phyloP scores from a whole-genome alignment of 1,140 invertebrate genomes.

The Atta colombica region DNA sequence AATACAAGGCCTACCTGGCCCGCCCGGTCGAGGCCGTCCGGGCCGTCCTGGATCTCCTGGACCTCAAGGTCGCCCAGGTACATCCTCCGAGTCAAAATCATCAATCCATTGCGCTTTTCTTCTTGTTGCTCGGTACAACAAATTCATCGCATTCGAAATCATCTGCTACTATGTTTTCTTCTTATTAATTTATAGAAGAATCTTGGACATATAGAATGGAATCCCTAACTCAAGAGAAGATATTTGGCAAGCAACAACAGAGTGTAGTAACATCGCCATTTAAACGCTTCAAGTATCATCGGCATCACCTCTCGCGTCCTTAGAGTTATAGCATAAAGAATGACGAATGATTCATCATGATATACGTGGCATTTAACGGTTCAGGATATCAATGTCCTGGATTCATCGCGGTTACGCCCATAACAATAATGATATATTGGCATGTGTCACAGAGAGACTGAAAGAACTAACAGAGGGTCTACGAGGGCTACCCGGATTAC shows the following conservation, averaged over 20 bases:
- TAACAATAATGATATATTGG: slow-evolving; percentile 79
- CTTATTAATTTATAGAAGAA: slow-evolving; percentile 43
- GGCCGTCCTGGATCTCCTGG: slow-evolving; percentile 89
- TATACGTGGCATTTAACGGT: slow-evolving; percentile 53
- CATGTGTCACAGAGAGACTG: slow-evolving; percentile 85
- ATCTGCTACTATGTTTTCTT: slow-evolving; percentile 9
- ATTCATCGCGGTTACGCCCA: slow-evolving; percentile 75
- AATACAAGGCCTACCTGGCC: slow-evolving; percentile 88
- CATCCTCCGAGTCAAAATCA: slow-evolving; percentile 55
- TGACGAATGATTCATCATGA: slow-evolving; percentile 32
- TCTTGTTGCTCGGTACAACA: neutral
- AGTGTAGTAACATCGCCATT: slow-evolving; percentile 45
- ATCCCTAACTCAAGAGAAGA: slow-evolving; percentile 15
- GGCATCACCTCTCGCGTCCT: slow-evolving; percentile 5
- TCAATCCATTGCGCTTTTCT: slow-evolving; percentile 21
- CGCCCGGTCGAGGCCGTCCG: slow-evolving; percentile 88
- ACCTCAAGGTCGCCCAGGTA: slow-evolving; percentile 89
- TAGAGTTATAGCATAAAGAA: slow-evolving; percentile 25
- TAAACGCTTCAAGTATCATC: slow-evolving; percentile 66
- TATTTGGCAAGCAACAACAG: slow-evolving; percentile 25
- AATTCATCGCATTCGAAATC: slow-evolving; percentile 41
- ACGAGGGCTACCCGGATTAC: slow-evolving; percentile 86
- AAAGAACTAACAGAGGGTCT: slow-evolving; percentile 87
- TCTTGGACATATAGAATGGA: slow-evolving; percentile 32
- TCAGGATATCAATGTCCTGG: slow-evolving; percentile 65